These are phyloP conservation scores for Corythoichthys haematopterus DNA, from an alignment of 2,113 vertebrate genomes.

Conservation along the genomic window DNA sequence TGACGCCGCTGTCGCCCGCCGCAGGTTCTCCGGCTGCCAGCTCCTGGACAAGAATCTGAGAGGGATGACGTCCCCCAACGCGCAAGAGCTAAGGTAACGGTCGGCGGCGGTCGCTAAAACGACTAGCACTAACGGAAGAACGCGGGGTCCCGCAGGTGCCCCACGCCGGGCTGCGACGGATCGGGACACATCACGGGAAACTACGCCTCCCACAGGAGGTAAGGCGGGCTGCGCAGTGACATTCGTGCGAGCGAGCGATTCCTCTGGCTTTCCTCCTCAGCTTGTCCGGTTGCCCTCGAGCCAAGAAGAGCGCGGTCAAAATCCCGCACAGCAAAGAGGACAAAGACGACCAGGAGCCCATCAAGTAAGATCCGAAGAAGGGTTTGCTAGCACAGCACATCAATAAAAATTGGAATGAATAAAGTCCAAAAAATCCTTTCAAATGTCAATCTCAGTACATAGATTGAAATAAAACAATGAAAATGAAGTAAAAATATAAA, in stretches of 20 bases:
- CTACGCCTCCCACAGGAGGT: conserved; percentile 98
- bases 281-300: conserved; percentile 93
- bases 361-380: conserved; percentile 76
- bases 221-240: conserved; percentile 54
- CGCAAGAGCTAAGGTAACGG: conserved; percentile 90
- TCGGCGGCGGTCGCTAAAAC: no score
- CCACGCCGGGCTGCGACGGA: conserved; percentile 94
- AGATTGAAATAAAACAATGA: no score
- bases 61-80: conserved; percentile 88
- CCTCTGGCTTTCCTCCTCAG: conserved; percentile 56
- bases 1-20: conserved; percentile 25
- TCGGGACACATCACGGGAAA: conserved; percentile 98
- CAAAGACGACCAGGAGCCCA: conserved; percentile 96
- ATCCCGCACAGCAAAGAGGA: conserved; percentile 98
- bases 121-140: no score
- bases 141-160: conserved; percentile 77
- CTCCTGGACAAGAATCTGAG: conserved; percentile 94
- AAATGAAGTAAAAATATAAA: no score
- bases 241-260: neutral
- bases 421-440: no score
- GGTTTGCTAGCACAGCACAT: no score
- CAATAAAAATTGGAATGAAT: no score
- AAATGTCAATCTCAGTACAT: no score
- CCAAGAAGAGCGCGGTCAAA: conserved; percentile 95
- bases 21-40: conserved; percentile 93